Evolutionary conservation across 2,888 invertebrate genomes (phyloP), one percentile per base, ranked within the genome.

Genomic region (Calliphora vomitoria): DNA sequence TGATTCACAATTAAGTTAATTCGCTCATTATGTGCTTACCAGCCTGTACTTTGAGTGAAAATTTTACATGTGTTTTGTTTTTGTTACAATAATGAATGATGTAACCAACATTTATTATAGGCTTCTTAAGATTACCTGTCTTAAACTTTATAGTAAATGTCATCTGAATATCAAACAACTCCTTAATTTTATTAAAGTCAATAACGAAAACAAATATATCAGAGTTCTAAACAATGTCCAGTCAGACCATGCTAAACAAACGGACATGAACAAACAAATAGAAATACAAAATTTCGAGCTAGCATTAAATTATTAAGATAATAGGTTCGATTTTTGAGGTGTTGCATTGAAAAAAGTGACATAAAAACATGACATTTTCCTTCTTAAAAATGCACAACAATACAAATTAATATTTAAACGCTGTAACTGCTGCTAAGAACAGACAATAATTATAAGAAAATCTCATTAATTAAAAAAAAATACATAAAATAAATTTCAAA

Each of bases 381-480:
- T 44, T 5, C 35, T 31, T 31, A 47, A 75, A 62, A 18, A 50
- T 47, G 5, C 8, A 35, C n/a, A 31, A 18, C 50, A 47, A 31
- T 44, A 75, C 31, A 50, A 78, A 64, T 64, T 62, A 44, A 69
- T 71, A 55, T n/a, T 60, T 31, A 53, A 75, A 82, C 58, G 50
- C 18, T 44, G 15, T 44, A 31, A 25, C 31, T 25, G 38, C 15
- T 60, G 20, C 44, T 58, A 31, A 13, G 8, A 41, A 72, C 71
- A 20, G 10, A 53, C 55, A 66, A 18, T 20, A 25, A 44, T 55
- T 4, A 35, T n/a, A 18, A 41, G 8, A 58, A 72, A 53, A 81
- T 72, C 62, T 62, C 60, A 71, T 80, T 71, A 53, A 50, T 25
- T 50, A 10, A 10, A 18, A 0, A n/a, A 38, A 64, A 44, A 31